Conservation (phyloP, 2,888 invertebrate genomes). For the Cactoblastis cactorum region DNA sequence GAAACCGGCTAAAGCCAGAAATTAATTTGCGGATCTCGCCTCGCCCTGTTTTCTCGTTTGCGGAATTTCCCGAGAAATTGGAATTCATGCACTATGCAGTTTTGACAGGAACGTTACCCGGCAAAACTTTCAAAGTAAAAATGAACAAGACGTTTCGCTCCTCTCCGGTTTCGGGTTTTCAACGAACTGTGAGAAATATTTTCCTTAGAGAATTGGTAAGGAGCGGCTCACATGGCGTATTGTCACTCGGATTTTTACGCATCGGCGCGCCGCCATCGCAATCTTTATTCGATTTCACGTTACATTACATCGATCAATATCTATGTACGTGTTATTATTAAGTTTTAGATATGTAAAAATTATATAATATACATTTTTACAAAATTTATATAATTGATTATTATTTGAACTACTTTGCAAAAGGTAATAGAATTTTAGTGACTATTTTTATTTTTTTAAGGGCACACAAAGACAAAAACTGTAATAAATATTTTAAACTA, state of each 20-base stretch:
- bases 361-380: no score
- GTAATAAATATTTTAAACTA: no score
- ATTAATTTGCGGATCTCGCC: constrained; percentile 14
- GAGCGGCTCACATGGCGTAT: background rate
- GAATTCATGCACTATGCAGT: constrained; percentile 25
- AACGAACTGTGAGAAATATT: constrained; percentile 17
- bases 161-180: constrained; percentile 12
- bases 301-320: no score
- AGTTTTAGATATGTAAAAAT: background rate
- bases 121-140: constrained; percentile 22
- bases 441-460: no score
- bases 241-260: background rate
- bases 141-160: constrained; percentile 19
- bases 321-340: no score
- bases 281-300: background rate
- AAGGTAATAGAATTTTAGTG: no score
- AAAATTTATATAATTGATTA: no score
- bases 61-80: constrained; percentile 20
- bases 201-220: constrained; percentile 4
- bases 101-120: constrained; percentile 22
- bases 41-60: constrained; percentile 17
- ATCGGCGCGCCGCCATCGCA: no score
- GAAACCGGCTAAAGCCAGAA: constrained; percentile 12
- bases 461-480: no score
- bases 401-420: no score